phyloP scores from a whole-genome alignment of 2,888 invertebrate genomes.

The Apoda limacodes region DNA sequence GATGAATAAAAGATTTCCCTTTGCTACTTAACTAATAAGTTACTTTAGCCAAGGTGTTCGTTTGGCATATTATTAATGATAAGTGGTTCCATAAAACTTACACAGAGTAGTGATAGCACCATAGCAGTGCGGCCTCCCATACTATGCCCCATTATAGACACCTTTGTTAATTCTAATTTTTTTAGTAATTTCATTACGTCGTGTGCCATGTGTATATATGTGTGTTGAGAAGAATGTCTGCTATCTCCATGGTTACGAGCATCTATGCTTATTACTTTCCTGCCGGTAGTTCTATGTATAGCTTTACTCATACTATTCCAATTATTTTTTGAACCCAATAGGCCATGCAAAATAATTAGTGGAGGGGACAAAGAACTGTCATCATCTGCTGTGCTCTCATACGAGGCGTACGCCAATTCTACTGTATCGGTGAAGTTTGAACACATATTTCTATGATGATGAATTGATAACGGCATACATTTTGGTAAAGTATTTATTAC shows the following conservation, averaged over 20 bases:
- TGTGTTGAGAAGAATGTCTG: slow-evolving; percentile 80
- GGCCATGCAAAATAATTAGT: slow-evolving; percentile 88
- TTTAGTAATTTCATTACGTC: slow-evolving; percentile 71
- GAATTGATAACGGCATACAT: slow-evolving; percentile 22
- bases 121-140: slow-evolving; percentile 96
- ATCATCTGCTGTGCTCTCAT: slow-evolving; percentile 62
- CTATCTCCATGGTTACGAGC: slow-evolving; percentile 97
- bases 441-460: slow-evolving; percentile 28
- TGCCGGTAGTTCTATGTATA: slow-evolving; percentile 74
- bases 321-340: slow-evolving; percentile 93
- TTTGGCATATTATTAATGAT: too few relatives aligned
- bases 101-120: slow-evolving; percentile 79
- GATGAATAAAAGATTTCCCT: too few relatives aligned
- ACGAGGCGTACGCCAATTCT: slow-evolving; percentile 75
- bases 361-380: slow-evolving; percentile 57
- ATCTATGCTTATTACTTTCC: slow-evolving; percentile 87
- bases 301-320: slow-evolving; percentile 90
- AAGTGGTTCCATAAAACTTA: slow-evolving; percentile 61
- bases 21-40: too few relatives aligned
- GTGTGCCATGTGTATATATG: slow-evolving; percentile 80
- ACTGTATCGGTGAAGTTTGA: slow-evolving; percentile 61
- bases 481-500: slow-evolving; percentile 22
- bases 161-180: slow-evolving; percentile 72
- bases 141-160: slow-evolving; percentile 87
- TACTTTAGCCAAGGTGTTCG: too few relatives aligned